Conservation (phyloP, 2,797 vertebrate genomes). For the Chelidonichthys spinosus region DNA sequence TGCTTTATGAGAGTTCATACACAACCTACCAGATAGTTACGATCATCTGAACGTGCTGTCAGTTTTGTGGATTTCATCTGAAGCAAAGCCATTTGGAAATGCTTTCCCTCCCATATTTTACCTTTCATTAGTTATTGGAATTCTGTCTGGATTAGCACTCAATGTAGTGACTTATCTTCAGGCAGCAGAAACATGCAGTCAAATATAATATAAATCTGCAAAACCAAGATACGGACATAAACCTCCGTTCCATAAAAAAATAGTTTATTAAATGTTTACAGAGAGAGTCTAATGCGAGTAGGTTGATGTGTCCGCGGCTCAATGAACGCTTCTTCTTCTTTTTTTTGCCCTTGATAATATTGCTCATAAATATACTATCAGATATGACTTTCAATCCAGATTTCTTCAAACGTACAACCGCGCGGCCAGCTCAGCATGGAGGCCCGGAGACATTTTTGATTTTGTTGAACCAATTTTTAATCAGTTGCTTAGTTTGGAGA, state of each 20-base stretch:
- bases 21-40: background rate
- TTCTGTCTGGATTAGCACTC: constrained; percentile 28
- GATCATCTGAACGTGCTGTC: background rate
- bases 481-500: background rate
- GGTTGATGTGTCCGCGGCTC: constrained; percentile 16
- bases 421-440: background rate
- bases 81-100: constrained; percentile 19
- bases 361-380: constrained; percentile 22
- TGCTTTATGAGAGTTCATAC: background rate
- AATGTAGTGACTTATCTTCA: constrained; percentile 45
- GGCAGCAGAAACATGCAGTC: constrained; percentile 48
- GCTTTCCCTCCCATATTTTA: constrained; percentile 15
- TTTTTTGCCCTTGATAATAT: constrained; percentile 19
- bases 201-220: constrained; percentile 50
- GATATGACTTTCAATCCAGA: constrained; percentile 18
- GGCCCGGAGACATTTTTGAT: background rate
- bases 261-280: constrained; percentile 56
- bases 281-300: constrained; percentile 28
- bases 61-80: constrained; percentile 13
- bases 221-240: constrained; percentile 47
- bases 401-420: background rate
- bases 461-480: background rate
- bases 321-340: constrained; percentile 24
- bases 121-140: constrained; percentile 43
- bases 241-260: constrained; percentile 38